Evolutionary conservation across 2,888 invertebrate genomes (phyloP).

Genomic region (Parthenolecanium corni): DNA sequence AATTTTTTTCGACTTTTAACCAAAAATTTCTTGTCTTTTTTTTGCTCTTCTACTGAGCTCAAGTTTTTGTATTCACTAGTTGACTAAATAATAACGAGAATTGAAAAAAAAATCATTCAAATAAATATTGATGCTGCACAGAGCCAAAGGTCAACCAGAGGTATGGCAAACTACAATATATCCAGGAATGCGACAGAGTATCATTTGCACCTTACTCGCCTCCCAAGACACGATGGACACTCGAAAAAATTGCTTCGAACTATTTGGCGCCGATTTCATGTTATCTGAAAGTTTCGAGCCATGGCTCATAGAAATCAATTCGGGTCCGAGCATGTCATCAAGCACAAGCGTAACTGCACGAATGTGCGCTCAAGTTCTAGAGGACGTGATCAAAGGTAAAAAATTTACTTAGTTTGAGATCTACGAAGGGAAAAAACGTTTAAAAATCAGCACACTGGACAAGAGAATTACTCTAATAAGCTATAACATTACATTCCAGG

Average conservation of each 20-base stretch:
- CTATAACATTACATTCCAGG: no score
- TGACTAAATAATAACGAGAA: no score
- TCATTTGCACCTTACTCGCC: slow-evolving; percentile 66
- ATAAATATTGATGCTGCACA: no score
- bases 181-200: slow-evolving; percentile 71
- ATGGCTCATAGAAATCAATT: slow-evolving; percentile 88
- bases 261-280: slow-evolving; percentile 89
- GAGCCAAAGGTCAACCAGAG: slow-evolving; percentile 21
- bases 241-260: slow-evolving; percentile 66
- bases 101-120: no score
- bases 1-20: no score
- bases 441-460: no score
- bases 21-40: no score
- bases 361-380: slow-evolving; percentile 66
- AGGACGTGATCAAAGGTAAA: slow-evolving; percentile 75
- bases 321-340: slow-evolving; percentile 66
- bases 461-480: no score
- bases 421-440: no score
- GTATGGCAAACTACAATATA: slow-evolving; percentile 66
- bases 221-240: slow-evolving; percentile 60
- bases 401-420: no score
- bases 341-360: slow-evolving; percentile 73
- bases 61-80: no score
- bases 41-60: no score
- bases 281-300: slow-evolving; percentile 71